Evolutionary conservation across 2,797 vertebrate genomes (phyloP).

Genomic region (Tragelaphus oryx): DNA sequence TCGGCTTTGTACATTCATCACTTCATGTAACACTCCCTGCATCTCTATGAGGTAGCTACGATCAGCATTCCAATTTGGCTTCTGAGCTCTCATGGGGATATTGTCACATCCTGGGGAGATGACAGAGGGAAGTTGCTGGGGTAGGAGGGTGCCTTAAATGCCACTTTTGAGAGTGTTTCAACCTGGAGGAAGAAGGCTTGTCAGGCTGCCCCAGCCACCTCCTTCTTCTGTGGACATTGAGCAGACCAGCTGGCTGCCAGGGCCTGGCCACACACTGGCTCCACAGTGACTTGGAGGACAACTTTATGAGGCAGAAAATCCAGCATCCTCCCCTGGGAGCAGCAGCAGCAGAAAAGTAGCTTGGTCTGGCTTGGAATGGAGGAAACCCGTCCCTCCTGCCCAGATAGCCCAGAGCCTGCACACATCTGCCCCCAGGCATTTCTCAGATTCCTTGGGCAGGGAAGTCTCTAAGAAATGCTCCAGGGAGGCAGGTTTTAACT

Average conservation of each 20-base stretch:
- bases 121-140: too few relatives aligned
- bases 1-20: background rate
- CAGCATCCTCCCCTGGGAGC: background rate
- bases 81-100: background rate
- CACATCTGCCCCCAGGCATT: background rate
- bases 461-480: background rate
- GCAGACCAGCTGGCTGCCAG: background rate
- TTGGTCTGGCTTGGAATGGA: background rate
- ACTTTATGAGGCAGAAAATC: slow-evolving; percentile 56
- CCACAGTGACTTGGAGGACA: slow-evolving; percentile 27
- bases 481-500: background rate
- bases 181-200: background rate
- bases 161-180: background rate
- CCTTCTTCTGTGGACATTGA: background rate
- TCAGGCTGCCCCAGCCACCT: background rate
- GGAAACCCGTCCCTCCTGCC: background rate
- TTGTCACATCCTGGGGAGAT: background rate
- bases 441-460: background rate
- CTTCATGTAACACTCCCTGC: background rate
- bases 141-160: background rate
- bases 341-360: slow-evolving; percentile 30
- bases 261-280: background rate
- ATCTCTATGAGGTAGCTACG: background rate
- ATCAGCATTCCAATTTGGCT: background rate
- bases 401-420: background rate